phyloP scores from a whole-genome alignment of 2,888 invertebrate genomes.

The Microplitis deprimator region DNA sequence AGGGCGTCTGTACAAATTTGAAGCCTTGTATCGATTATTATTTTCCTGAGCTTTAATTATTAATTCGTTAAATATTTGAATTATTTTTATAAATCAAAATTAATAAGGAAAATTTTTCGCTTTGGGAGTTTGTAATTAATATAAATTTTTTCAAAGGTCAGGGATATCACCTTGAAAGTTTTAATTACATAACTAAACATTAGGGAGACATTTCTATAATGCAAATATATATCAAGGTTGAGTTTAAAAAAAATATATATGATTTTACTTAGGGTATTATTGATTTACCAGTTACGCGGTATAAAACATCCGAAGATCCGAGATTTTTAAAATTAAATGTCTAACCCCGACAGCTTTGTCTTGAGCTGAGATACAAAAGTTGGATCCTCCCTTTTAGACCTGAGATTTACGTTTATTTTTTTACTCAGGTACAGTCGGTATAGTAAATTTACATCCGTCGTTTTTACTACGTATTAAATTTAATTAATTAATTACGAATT shows the following conservation, averaged over 20 bases:
- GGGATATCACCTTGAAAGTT: constrained; percentile 40
- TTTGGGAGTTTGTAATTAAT: neutral
- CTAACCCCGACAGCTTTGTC: too few relatives aligned
- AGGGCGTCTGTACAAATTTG: neutral
- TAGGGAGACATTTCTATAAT: constrained; percentile 10
- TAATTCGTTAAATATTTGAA: too few relatives aligned
- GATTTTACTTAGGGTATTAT: neutral
- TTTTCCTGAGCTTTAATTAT: too few relatives aligned
- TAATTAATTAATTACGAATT: neutral
- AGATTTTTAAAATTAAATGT: too few relatives aligned
- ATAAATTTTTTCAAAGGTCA: constrained; percentile 7
- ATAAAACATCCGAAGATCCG: too few relatives aligned
- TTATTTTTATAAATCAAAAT: neutral
- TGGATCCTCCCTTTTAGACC: neutral
- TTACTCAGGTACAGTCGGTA: constrained; percentile 15
- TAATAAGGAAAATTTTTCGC: neutral
- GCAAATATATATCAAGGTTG: neutral
- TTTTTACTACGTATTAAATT: neutral
- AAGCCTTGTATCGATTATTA: too few relatives aligned
- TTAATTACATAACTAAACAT: constrained; percentile 14
- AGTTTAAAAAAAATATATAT: neutral
- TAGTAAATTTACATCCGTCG: neutral
- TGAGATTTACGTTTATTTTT: neutral
- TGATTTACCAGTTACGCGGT: neutral
- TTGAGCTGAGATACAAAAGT: neutral